Percentiles rank a stretch among this genome's conserved stretches.
phyloP scores from a whole-genome alignment of 2,797 vertebrate genomes.

The Gouania willdenowi region DNA sequence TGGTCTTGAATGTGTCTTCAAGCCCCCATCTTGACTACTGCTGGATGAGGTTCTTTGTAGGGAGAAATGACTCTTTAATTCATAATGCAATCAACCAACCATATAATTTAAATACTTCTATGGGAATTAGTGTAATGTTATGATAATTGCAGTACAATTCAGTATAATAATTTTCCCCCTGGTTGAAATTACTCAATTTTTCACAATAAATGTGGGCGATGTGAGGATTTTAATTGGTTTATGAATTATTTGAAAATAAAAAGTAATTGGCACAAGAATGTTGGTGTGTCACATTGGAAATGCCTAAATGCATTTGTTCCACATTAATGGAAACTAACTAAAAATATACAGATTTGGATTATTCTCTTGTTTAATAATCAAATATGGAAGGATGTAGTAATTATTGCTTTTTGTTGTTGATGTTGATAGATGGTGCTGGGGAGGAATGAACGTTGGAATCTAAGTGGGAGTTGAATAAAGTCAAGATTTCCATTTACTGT shows the following conservation, averaged over 20 bases:
- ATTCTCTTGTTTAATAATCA: background rate
- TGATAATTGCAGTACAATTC: slow-evolving; percentile 79
- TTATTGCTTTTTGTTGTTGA: slow-evolving; percentile 50
- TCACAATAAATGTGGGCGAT: slow-evolving; percentile 67
- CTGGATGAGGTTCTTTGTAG: slow-evolving; percentile 62
- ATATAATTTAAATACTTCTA: slow-evolving; percentile 83
- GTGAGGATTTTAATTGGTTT: slow-evolving; percentile 72
- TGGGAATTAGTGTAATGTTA: slow-evolving; percentile 81
- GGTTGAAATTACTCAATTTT: slow-evolving; percentile 63
- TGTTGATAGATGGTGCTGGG: slow-evolving; percentile 34
- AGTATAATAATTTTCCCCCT: slow-evolving; percentile 69
- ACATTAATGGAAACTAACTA: slow-evolving; percentile 30
- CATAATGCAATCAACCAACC: slow-evolving; percentile 82
- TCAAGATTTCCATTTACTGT: slow-evolving; percentile 79
- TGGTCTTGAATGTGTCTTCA: slow-evolving; percentile 55
- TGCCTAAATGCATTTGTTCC: slow-evolving; percentile 38
- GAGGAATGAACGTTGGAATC: slow-evolving; percentile 60
- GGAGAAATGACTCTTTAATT: slow-evolving; percentile 75
- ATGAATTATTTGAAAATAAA: slow-evolving; percentile 65
- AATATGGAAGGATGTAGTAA: background rate
- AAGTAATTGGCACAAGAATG: slow-evolving; percentile 16
- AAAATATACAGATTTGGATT: slow-evolving; percentile 17
- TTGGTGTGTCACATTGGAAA: slow-evolving; percentile 22
- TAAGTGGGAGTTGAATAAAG: slow-evolving; percentile 69
- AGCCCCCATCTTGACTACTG: slow-evolving; percentile 52